Base-by-base conservation (phyloP, 2,888 invertebrate species). In the Spialia ferax region DNA sequence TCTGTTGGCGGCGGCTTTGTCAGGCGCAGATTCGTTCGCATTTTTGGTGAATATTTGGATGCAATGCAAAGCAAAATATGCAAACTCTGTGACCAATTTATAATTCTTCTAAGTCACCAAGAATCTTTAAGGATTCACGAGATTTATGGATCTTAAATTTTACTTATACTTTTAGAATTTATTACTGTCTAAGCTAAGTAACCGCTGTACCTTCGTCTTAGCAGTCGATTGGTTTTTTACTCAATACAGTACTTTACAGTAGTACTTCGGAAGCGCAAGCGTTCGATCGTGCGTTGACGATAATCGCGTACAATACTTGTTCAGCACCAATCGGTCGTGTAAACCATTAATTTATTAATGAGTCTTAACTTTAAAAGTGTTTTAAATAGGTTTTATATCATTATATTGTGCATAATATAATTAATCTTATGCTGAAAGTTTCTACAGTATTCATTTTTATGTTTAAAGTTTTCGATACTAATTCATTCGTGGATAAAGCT, bases 181-280 rank as follows among this genome's bases (percentile, higher is more conserved):
- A 29, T 26, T n/a, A 54, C 0, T 10, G 0, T n/a, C 5, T 26
- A 26, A 26, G 32, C n/a, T 50, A 22, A 13, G 1, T 22, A 50
- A 3, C 10, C 1, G 13, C 13, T 54, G 13, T 29, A 5, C n/a
- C 32, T 55, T 15, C n/a, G 5, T 18, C 61, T 45, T 26, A 26
- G 35, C 72, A 70, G 69, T 73, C 56, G 57, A 66, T 69, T n/a
- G n/a, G 68, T 75, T 74, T 79, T 73, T 70, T 65, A 50, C 23
- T 74, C 73, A 74, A 75, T 78, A 79, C 86, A 89, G 88, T 87
- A 78, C 73, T 73, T 75, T 78, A 79, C 86, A 89, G 88, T 87
- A 78, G 78, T 71, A 73, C 64, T 62, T 74, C 69, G 77, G 73
- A 70, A 69, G 70, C 73, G 82, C 74, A 71, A 74, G 78, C 76